Evolutionary conservation across 2,797 vertebrate species (phyloP), one percentile per base, ranked within the genome.

Genomic region (Macropodus opercularis): DNA sequence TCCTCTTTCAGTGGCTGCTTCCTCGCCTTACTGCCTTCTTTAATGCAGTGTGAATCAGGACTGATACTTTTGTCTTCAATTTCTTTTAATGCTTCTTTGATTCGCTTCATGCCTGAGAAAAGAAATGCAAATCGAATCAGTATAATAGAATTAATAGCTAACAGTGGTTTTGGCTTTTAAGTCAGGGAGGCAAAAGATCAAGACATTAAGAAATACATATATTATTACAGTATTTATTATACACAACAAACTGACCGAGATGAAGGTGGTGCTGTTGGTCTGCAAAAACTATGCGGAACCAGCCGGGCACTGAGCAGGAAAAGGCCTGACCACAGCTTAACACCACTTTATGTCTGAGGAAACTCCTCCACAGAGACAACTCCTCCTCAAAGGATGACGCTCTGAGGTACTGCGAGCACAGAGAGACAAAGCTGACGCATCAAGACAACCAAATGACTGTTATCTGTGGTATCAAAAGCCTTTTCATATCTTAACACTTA

Each of bases 271-370:
- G 85, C 23, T 88, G 90, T 63, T 94, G 85, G 75, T 95, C 92
- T 1, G 96, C 88, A 71, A 99, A 98, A 76, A 99, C 82, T 3
- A 99, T 82, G 17, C 98, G 94, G 84, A 99, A 98, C 98, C 98
- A 99, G 17, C 98, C 98, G 0, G 98, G 96, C 13, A 94, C 94
- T 47, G 87, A 85, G 68, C 96, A 99, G 57, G 76, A 89, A 63
- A 98, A 99, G 14, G 94, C 92, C 87, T 96, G 95, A 24, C 98
- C 97, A 0, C 89, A 94, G 74, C 91, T 95, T 58, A 99, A 62
- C 39, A 98, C 79, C 65, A 99, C 92, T 66, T 95, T 96, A 80
- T 96, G 94, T 46, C 91, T 92, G 62, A 98, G 88, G 73, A 99
- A 95, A 53, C 82, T 70, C 23, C 81, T 92, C 95, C 96, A 98